A percentile compares a stretch with the other conserved stretches of the same genome.
phyloP scores from a whole-genome alignment of 2,888 invertebrate species.

The Lysandra coridon region DNA sequence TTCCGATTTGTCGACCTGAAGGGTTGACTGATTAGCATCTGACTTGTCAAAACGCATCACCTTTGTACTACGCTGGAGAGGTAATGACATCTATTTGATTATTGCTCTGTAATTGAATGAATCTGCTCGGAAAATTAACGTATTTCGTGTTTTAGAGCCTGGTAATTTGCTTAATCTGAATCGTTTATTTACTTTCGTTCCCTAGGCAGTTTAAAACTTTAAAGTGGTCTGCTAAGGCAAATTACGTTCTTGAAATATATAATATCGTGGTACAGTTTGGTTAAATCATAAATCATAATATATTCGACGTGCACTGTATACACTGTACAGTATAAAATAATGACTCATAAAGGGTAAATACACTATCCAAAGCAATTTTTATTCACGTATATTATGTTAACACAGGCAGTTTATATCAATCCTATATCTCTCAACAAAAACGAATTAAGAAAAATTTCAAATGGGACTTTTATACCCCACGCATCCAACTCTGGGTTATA shows the following conservation, averaged over 20 bases:
- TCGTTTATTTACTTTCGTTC: background rate
- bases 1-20: conserved; percentile 78
- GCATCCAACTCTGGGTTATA: background rate
- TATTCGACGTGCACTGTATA: too few species aligned
- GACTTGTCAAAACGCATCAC: conserved; percentile 69
- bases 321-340: too few species aligned
- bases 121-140: conserved; percentile 48
- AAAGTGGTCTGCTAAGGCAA: background rate
- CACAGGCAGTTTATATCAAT: too few species aligned
- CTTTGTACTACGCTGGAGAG: conserved; percentile 55
- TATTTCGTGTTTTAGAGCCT: conserved; percentile 15
- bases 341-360: too few species aligned
- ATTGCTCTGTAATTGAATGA: conserved; percentile 41
- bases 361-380: too few species aligned
- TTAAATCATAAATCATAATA: background rate
- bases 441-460: background rate
- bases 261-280: background rate
- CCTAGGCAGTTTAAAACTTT: background rate
- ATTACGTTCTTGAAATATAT: too few species aligned
- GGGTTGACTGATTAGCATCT: conserved; percentile 79
- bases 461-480: background rate
- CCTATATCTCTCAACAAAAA: background rate
- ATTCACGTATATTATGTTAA: too few species aligned
- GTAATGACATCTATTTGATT: conserved; percentile 55
- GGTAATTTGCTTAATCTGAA: conserved; percentile 12